These are phyloP conservation scores for Digitonthophagus gazella DNA, from an alignment of 2,888 invertebrate genomes.

Conservation along the genomic window DNA sequence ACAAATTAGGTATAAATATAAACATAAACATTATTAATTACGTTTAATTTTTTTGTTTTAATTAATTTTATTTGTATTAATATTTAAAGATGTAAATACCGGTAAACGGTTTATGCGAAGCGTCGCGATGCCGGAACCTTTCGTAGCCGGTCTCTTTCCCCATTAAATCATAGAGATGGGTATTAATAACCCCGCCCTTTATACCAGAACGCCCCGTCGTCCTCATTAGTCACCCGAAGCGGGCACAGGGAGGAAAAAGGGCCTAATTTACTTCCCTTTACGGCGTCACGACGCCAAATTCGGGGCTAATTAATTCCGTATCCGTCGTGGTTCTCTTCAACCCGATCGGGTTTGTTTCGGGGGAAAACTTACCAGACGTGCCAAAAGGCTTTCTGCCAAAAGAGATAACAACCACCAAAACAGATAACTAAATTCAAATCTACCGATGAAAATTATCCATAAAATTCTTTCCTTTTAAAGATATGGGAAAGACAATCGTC, in stretches of 20 bases:
- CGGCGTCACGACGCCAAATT: background rate
- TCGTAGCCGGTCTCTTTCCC: background rate
- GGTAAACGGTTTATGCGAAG: background rate
- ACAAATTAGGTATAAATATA: no score
- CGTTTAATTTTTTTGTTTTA: no score
- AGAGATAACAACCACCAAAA: no score
- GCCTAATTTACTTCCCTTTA: background rate
- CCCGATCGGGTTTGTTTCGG: background rate
- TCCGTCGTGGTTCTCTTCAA: background rate
- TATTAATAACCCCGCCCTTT: background rate
- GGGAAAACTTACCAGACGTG: background rate
- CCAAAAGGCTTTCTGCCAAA: background rate
- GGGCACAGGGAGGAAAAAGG: background rate
- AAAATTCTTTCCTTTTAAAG: background rate
- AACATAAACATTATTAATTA: no score
- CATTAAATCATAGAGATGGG: background rate
- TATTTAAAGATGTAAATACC: no score
- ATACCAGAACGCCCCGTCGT: background rate
- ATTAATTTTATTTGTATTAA: no score
- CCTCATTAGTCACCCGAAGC: background rate
- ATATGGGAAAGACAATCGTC: background rate
- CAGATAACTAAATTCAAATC: no score
- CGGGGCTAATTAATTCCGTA: background rate
- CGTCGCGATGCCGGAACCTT: no score
- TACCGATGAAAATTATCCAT: no score